Evolutionary conservation across 2,113 vertebrate species (phyloP).

Genomic region (Solea senegalensis): DNA sequence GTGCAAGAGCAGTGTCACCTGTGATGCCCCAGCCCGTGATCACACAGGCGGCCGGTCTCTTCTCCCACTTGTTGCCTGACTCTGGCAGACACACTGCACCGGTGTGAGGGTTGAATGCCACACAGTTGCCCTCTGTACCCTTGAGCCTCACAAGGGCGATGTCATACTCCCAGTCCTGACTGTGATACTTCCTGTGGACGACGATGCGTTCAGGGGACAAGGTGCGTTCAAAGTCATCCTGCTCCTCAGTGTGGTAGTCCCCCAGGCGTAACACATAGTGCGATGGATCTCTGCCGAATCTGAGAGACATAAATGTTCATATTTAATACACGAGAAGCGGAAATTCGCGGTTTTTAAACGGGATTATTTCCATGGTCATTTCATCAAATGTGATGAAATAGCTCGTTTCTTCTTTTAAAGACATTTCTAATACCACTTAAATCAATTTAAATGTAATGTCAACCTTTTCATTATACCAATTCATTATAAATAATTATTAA

Average conservation of each 20-base stretch:
- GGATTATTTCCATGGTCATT: no score
- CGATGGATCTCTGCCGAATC: constrained; percentile 85
- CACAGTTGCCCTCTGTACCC: constrained; percentile 84
- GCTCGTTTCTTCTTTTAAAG: no score
- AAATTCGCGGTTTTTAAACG: no score
- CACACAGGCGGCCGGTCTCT: constrained; percentile 80
- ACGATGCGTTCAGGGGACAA: constrained; percentile 83
- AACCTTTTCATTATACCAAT: no score
- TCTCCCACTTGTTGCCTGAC: constrained; percentile 52
- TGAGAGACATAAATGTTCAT: constrained; percentile 32
- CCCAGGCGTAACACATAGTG: constrained; percentile 86
- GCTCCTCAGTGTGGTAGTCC: constrained; percentile 86
- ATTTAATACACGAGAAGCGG: neutral
- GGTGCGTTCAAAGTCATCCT: constrained; percentile 87
- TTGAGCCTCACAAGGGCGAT: constrained; percentile 86
- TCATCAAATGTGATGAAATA: no score
- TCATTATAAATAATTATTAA: no score
- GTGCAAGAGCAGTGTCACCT: no score
- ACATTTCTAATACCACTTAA: no score
- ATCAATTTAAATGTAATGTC: no score
- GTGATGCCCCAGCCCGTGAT: constrained; percentile 91
- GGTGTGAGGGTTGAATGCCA: constrained; percentile 86
- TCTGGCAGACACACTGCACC: constrained; percentile 85
- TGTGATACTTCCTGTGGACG: constrained; percentile 86
- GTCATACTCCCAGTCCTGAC: constrained; percentile 86